Evolutionary conservation across 2,797 vertebrate species (phyloP).

Genomic region (Psittacula derbiana): DNA sequence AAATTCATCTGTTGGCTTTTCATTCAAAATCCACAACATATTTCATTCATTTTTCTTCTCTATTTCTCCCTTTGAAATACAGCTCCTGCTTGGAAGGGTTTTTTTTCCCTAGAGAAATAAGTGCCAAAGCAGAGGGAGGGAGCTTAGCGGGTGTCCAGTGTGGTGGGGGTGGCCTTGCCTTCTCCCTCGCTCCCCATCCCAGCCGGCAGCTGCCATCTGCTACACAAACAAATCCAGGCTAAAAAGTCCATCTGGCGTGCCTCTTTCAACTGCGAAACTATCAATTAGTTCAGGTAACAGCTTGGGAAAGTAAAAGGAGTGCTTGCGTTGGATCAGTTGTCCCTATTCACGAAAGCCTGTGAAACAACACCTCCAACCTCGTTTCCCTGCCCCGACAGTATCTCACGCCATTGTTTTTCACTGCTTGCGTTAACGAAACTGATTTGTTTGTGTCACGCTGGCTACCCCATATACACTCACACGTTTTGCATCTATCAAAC

Average conservation of each 20-base stretch:
- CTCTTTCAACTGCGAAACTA: background rate
- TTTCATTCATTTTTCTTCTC: background rate
- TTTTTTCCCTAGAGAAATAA: background rate
- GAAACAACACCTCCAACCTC: background rate
- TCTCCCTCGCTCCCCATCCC: background rate
- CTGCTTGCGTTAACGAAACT: fast-evolving
- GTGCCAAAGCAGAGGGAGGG: background rate
- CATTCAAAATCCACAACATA: background rate
- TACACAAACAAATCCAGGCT: background rate
- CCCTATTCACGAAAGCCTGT: background rate
- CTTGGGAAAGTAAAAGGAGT: slow-evolving; percentile 17
- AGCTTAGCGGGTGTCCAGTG: background rate
- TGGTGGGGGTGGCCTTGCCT: slow-evolving; percentile 43
- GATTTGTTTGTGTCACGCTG: fast-evolving
- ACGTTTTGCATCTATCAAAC: background rate
- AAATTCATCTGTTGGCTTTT: background rate
- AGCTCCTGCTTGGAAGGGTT: background rate
- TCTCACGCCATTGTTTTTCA: background rate
- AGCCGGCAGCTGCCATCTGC: background rate
- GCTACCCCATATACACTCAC: background rate
- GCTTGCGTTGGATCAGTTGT: background rate
- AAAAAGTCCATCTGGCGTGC: background rate
- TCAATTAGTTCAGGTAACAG: slow-evolving; percentile 14
- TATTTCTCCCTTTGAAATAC: background rate
- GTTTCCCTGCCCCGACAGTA: background rate